Percentiles rank a stretch among this genome's conserved stretches.
These are phyloP conservation scores for Drosophila parvula DNA, from an alignment of 1,140 invertebrate species.

Conservation along the genomic window DNA sequence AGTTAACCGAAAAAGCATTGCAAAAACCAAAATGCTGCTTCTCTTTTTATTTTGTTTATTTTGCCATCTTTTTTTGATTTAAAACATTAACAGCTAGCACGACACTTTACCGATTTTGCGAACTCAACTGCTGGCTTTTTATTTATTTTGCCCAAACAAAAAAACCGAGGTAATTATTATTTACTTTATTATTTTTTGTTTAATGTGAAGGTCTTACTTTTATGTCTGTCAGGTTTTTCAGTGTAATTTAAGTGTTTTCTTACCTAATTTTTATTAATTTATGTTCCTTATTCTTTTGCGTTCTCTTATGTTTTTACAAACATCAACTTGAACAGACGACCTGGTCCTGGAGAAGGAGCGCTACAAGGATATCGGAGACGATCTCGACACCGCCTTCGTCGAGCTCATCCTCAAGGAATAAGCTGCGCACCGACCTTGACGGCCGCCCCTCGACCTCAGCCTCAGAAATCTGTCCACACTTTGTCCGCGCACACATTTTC, in stretches of 20 bases:
- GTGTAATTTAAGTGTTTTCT: slow-evolving; percentile 33
- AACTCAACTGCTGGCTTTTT: slow-evolving; percentile 49
- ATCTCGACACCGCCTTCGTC: slow-evolving; percentile 98
- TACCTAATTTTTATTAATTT: slow-evolving; percentile 58
- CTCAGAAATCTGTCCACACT: slow-evolving; percentile 42
- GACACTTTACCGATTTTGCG: slow-evolving; percentile 64
- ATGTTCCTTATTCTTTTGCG: slow-evolving; percentile 53
- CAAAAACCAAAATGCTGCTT: slow-evolving; percentile 62
- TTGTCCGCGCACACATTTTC: slow-evolving; percentile 37
- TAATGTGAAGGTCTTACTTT: slow-evolving; percentile 18
- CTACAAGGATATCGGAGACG: slow-evolving; percentile 99
- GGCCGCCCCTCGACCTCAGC: slow-evolving; percentile 42
- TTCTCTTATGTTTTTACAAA: slow-evolving; percentile 64
- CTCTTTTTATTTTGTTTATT: slow-evolving; percentile 31
- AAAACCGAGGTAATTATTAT: slow-evolving; percentile 58
- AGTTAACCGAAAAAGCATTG: slow-evolving; percentile 60
- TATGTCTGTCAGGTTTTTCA: slow-evolving; percentile 34
- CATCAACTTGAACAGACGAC: slow-evolving; percentile 92
- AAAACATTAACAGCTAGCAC: slow-evolving; percentile 65
- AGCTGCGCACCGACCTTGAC: slow-evolving; percentile 43
- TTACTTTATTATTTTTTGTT: slow-evolving; percentile 24
- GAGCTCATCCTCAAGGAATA: slow-evolving; percentile 92
- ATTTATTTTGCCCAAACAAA: slow-evolving; percentile 32
- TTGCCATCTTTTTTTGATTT: slow-evolving; percentile 46
- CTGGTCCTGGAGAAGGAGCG: slow-evolving; percentile 99